Evolutionary conservation across 1,140 invertebrate genomes (phyloP).

Genomic region (Spodoptera litura): DNA sequence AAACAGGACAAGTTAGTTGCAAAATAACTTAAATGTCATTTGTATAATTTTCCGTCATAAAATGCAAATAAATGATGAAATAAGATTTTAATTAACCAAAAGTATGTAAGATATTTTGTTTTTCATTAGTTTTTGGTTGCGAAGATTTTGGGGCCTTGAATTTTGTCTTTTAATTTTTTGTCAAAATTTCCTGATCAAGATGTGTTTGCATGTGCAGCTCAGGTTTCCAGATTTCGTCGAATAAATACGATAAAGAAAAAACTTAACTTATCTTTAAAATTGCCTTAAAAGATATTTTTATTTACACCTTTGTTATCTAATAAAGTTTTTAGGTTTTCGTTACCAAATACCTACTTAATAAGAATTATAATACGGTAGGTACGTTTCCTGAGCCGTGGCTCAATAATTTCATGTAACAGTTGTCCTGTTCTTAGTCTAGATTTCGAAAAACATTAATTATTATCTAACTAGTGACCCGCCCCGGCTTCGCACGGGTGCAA

Average conservation of each 20-base stretch:
- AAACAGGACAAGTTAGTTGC: constrained; percentile 3
- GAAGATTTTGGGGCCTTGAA: background rate
- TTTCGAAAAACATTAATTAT: background rate
- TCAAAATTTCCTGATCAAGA: background rate
- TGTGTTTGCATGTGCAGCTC: constrained; percentile 7
- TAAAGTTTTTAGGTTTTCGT: no score
- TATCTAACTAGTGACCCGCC: no score
- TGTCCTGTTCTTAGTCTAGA: background rate
- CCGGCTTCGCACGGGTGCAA: no score
- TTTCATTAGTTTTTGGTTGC: constrained; percentile 9
- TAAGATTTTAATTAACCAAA: constrained; percentile 9
- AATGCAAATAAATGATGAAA: constrained; percentile 25
- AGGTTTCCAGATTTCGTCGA: background rate
- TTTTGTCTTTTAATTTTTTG: background rate
- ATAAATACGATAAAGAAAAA: background rate
- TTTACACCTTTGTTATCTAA: no score
- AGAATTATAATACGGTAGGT: no score
- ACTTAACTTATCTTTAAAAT: no score
- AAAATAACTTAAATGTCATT: constrained; percentile 22
- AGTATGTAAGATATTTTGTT: constrained; percentile 5
- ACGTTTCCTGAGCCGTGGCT: no score
- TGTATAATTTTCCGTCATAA: constrained; percentile 30
- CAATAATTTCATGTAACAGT: no score
- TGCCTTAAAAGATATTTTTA: no score
- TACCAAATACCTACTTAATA: no score